Conservation (phyloP, 2,797 vertebrate species). For the Sciaenops ocellatus region DNA sequence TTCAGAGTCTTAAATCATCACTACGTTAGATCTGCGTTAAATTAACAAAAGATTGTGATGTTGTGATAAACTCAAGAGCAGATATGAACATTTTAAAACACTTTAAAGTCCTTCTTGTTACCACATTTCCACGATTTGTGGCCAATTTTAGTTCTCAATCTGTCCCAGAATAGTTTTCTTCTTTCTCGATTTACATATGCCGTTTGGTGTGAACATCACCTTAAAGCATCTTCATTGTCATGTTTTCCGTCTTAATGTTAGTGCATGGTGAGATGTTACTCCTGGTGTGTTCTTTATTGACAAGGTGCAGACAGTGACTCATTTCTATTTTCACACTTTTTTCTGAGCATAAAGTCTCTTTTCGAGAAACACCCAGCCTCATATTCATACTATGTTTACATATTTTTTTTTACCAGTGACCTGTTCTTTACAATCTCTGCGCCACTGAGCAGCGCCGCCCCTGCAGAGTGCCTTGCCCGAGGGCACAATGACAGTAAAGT, state of each 20-base stretch:
- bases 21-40: neutral
- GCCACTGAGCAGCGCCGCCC: neutral
- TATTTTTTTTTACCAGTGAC: slow-evolving; percentile 42
- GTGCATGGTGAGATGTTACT: neutral
- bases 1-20: slow-evolving; percentile 7
- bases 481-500: slow-evolving; percentile 39
- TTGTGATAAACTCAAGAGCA: neutral
- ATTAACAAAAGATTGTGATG: rapidly evolving
- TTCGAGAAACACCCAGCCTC: slow-evolving; percentile 12
- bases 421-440: slow-evolving; percentile 37
- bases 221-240: neutral
- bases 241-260: neutral
- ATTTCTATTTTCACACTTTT: slow-evolving; percentile 33
- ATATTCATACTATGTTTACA: slow-evolving; percentile 12
- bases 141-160: neutral
- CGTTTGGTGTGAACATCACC: slow-evolving; percentile 14
- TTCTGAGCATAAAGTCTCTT: neutral
- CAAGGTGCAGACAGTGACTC: slow-evolving; percentile 48
- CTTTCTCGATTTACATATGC: neutral
- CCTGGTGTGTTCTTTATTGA: slow-evolving; percentile 15
- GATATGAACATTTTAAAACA: neutral
- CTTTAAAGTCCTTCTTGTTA: neutral
- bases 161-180: neutral
- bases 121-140: neutral
- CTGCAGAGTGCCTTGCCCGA: slow-evolving; percentile 30